Base-by-base conservation (phyloP, 2,888 invertebrate species). In the Drosophila robusta region DNA sequence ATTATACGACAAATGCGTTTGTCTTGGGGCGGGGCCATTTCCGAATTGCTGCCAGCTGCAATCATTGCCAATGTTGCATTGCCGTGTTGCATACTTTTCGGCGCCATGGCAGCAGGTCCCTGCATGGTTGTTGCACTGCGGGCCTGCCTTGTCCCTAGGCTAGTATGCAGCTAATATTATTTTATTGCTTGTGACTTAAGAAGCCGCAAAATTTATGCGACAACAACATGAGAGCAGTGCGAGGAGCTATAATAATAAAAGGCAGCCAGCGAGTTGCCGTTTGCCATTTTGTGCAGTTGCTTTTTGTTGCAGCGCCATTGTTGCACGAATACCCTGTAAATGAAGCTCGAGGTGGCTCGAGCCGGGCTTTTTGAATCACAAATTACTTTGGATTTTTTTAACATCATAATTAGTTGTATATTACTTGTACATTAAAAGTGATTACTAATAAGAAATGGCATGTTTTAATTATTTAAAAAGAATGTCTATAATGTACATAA, bases 171-270 rank as follows among this genome's bases (percentile, higher is more conserved):
- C 86, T 86, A 86, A 86, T 86, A 89, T 88, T 89, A 89, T 86
- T 86, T 89, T 86, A 86, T 86, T 86, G 89, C 86, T 75, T 86
- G 88, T 80, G 88, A 86, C 86, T 86, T 89, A 86, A 89, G 88
- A 86, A 86, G 86, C 89, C 89, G 80, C 88, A 88, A 89, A 86
- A 88, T 86, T 86, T 89, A 89, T 86, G 88, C 87, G 89, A 89
- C 89, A 88, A 89, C 80, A 88, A 86, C 86, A 86, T 75, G 73
- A 58, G 46, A 29, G 9, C 5, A 50, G 42, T 51, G 55, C 41
- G 63, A 44, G 63, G 56, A 58, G 67, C 69, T 74, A 87, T 85
- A 89, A 89, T 87, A 89, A 85, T 85, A 87, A 87, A 85, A 89
- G 89, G 72, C 76, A 80, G 68, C 49, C 50, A 51, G 70, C 56